These are phyloP conservation scores for Drosophila nannoptera DNA, from an alignment of 1,140 invertebrate species.

Conservation along the genomic window DNA sequence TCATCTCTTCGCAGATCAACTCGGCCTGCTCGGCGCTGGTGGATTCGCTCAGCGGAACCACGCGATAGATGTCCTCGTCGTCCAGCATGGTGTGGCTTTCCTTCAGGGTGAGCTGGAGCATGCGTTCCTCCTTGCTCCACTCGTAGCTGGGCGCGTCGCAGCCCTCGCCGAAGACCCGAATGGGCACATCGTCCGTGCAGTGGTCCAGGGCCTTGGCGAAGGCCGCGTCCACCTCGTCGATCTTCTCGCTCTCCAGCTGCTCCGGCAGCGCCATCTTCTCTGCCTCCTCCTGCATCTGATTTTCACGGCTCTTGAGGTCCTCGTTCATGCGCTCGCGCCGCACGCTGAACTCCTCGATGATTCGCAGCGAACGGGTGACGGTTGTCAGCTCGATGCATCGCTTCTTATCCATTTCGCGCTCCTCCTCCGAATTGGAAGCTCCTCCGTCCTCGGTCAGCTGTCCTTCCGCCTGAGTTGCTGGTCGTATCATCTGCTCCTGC, in stretches of 20 bases:
- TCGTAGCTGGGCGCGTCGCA: constrained; percentile 40
- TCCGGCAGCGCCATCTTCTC: background rate
- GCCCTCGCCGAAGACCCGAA: constrained; percentile 49
- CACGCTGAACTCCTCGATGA: constrained; percentile 31
- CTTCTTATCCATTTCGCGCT: constrained; percentile 10
- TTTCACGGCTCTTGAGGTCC: constrained; percentile 3
- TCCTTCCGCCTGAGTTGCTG: background rate
- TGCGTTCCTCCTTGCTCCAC: constrained; percentile 50
- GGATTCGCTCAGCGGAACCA: background rate
- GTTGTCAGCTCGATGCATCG: constrained; percentile 20
- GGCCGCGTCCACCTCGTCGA: constrained; percentile 25
- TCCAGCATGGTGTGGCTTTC: background rate
- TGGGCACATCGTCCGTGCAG: constrained; percentile 55
- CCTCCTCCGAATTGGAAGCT: constrained; percentile 27
- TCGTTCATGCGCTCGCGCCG: constrained; percentile 23
- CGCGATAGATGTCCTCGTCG: background rate
- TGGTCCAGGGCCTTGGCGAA: constrained; percentile 56
- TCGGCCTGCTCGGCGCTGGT: constrained; percentile 40
- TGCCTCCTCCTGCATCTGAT: background rate
- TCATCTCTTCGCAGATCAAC: constrained; percentile 33
- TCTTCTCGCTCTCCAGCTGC: constrained; percentile 6
- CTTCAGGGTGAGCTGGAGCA: constrained; percentile 36
- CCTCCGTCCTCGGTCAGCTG: background rate
- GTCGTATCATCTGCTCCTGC: background rate
- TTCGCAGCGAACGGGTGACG: constrained; percentile 16